Evolutionary conservation across 2,113 vertebrate species (phyloP).

Genomic region (Maccullochella peelii): DNA sequence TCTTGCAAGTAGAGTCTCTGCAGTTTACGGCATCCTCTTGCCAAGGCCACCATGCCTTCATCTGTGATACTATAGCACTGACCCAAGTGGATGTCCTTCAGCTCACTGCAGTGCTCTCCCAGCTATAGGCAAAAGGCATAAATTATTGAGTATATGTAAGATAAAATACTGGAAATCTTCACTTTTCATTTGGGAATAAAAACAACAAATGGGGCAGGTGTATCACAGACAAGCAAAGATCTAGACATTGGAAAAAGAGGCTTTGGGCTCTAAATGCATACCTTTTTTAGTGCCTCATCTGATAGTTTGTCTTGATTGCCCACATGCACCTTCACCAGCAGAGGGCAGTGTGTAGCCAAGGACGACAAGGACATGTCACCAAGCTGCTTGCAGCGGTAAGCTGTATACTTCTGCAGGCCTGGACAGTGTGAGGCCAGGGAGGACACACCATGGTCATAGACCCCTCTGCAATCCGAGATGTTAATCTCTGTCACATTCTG

Average conservation of each 20-base stretch:
- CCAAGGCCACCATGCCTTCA: constrained; percentile 95
- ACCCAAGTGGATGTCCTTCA: constrained; percentile 97
- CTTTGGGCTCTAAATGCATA: constrained; percentile 62
- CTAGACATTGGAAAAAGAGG: neutral
- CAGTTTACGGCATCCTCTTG: constrained; percentile 93
- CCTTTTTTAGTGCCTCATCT: constrained; percentile 94
- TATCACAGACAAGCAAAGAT: neutral
- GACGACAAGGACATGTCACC: constrained; percentile 93
- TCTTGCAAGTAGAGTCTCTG: constrained; percentile 99
- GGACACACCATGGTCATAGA: constrained; percentile 93
- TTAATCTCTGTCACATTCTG: constrained; percentile 98
- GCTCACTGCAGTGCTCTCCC: constrained; percentile 92
- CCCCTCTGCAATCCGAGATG: constrained; percentile 96
- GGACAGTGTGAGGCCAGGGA: constrained; percentile 93
- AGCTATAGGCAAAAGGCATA: constrained; percentile 81
- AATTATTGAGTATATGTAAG: neutral
- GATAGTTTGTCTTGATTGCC: constrained; percentile 98
- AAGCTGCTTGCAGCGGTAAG: constrained; percentile 97
- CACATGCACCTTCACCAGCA: constrained; percentile 95
- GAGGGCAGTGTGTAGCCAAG: constrained; percentile 92
- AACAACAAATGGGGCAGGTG: neutral
- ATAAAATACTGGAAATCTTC: neutral
- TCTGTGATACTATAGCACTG: constrained; percentile 98
- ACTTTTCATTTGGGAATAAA: neutral
- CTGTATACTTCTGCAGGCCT: constrained; percentile 94